Evolutionary conservation across 2,797 vertebrate species (phyloP), one percentile per base, ranked within the genome.

Genomic region (Anomalospiza imberbis): DNA sequence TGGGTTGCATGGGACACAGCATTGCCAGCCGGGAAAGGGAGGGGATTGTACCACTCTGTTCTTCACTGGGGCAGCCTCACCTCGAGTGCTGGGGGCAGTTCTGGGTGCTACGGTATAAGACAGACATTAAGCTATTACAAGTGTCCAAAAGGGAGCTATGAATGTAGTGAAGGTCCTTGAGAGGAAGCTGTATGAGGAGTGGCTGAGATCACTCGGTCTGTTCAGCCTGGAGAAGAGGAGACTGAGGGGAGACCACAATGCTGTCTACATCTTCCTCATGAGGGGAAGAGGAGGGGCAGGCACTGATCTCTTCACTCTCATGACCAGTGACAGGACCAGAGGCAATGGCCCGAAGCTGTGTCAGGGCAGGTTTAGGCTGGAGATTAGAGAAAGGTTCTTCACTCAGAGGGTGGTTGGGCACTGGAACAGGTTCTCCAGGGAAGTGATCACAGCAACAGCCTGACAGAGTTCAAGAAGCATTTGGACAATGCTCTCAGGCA

Each of bases 11-110:
- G 15, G 12, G 36, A 12, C 34, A 42, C 7, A 71, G 42, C 34
- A 48, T 31, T 0, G 0, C 10, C 55, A 78, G 36, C 32, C 0
- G 0, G 44, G 32, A 3, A 13, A 28, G 26, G 74, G 32, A 63
- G 13, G 28, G 19, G 22, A 72, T 38, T 72, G 44, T 65, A 16
- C 32, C 0, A 0, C 13, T 50, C 44, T 79, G 44, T 28, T 57
- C 28, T 72, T 32, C 2, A 0, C 32, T 72, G 16, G 24, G 7
- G 28, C 0, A 0, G 58, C 28, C 44, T 79, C 51, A n/a, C 32
- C 44, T 50, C 1, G 0, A 48, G 44, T 19, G 4, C 53, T 32
- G 36, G 4, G n/a, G 6, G 6, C 34, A 26, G 12, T 3, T 72
- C 10, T 29, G 67, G 13, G 11, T 11, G 20, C 11, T 9, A 25